phyloP scores from a whole-genome alignment of 2,113 vertebrate genomes.

The Micromys minutus region DNA sequence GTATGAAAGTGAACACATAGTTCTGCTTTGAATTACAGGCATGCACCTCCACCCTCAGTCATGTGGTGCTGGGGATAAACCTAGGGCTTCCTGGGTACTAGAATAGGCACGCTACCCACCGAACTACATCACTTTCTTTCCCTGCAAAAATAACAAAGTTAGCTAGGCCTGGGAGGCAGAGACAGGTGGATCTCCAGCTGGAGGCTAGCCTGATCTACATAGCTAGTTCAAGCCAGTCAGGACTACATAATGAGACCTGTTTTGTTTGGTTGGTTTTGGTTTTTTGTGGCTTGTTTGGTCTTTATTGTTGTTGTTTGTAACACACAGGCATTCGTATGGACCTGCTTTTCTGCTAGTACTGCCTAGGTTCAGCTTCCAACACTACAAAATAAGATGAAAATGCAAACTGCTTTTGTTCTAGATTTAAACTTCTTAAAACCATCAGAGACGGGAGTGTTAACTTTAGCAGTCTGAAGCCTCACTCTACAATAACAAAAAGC shows the following conservation, averaged over 20 bases:
- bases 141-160: not conserved
- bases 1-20: not conserved
- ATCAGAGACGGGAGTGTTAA: conserved; percentile 25
- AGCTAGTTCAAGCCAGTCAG: not conserved
- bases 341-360: not conserved
- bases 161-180: not conserved
- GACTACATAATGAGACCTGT: not conserved
- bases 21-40: not conserved
- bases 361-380: not conserved
- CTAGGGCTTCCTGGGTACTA: not conserved
- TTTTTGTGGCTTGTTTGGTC: not conserved
- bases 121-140: not conserved
- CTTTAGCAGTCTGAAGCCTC: not conserved
- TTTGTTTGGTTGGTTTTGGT: no score
- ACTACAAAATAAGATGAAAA: not conserved
- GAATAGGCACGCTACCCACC: not conserved
- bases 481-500: not conserved
- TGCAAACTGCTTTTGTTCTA: not conserved
- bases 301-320: not conserved
- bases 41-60: not conserved
- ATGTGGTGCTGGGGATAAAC: not conserved
- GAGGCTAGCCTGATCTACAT: not conserved
- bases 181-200: not conserved
- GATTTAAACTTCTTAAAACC: conserved; percentile 8
- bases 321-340: not conserved